phyloP scores from a whole-genome alignment of 2,888 invertebrate genomes.

The Drosophila macrothrix region DNA sequence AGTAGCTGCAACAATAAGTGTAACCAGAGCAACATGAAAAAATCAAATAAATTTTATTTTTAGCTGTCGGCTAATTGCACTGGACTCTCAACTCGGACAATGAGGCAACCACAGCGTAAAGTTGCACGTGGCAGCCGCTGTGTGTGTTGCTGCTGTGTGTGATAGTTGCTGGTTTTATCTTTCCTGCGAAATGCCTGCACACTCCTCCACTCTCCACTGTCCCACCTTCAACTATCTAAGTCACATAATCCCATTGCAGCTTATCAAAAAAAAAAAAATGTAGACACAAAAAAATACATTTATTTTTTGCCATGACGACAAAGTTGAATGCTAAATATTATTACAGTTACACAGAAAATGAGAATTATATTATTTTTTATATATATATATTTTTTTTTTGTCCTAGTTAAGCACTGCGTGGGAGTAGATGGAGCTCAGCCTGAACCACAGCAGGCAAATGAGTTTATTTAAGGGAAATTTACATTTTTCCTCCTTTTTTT shows the following conservation, averaged over 20 bases:
- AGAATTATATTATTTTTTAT: background rate
- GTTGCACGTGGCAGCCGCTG: conserved; percentile 43
- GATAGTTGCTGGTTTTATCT: conserved; percentile 60
- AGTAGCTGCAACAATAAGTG: conserved; percentile 16
- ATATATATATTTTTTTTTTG: background rate
- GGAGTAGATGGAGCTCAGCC: conserved; percentile 1
- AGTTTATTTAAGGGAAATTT: background rate
- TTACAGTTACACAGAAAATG: background rate
- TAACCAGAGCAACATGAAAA: conserved; percentile 36
- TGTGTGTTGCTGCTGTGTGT: conserved; percentile 31
- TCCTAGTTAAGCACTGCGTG: conserved; percentile 1
- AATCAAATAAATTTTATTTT: conserved; percentile 77
- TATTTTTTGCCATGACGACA: conserved; percentile 17
- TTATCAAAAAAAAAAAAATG: conserved; percentile 56
- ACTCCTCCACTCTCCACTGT: background rate
- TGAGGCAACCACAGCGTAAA: conserved; percentile 16
- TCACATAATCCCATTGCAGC: conserved; percentile 58
- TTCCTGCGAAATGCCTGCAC: conserved; percentile 28
- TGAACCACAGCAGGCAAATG: conserved; percentile 3
- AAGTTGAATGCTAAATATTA: conserved; percentile 19
- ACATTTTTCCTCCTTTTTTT: background rate
- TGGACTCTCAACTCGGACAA: conserved; percentile 26
- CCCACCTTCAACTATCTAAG: background rate
- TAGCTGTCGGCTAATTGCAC: conserved; percentile 71
- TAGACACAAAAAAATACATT: conserved; percentile 16